phyloP scores from a whole-genome alignment of 2,113 vertebrate species.

The Crypturellus undulatus region DNA sequence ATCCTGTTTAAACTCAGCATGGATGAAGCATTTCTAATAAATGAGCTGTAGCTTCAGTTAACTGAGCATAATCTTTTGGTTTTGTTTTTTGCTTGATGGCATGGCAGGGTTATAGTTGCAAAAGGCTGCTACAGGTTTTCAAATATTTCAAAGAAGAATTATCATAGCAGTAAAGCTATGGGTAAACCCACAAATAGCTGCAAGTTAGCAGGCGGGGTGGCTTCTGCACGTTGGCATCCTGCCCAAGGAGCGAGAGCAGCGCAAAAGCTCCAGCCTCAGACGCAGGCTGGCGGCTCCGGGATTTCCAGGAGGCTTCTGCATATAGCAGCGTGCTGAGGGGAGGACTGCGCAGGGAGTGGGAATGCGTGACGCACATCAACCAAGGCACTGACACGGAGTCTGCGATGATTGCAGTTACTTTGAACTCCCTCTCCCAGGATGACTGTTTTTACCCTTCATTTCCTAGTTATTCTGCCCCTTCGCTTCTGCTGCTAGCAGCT shows the following conservation, averaged over 20 bases:
- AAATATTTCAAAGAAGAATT: slow-evolving; percentile 15
- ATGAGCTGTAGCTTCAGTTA: neutral
- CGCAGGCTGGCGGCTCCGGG: slow-evolving; percentile 11
- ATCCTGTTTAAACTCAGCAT: neutral
- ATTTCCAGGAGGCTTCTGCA: neutral
- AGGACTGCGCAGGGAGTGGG: neutral
- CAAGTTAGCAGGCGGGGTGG: neutral
- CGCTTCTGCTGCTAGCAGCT: neutral
- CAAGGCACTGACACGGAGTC: neutral
- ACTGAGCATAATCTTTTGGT: neutral
- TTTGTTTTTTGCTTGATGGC: neutral
- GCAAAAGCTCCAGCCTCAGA: neutral
- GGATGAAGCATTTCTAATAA: neutral
- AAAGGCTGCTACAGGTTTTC: neutral
- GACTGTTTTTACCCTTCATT: neutral
- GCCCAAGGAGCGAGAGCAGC: neutral
- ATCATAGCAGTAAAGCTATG: slow-evolving; percentile 32
- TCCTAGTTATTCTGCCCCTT: neutral
- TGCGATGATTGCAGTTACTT: neutral
- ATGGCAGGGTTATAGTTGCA: neutral
- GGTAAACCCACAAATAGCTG: slow-evolving; percentile 12
- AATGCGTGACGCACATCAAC: neutral
- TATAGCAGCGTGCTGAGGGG: neutral
- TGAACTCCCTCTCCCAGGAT: neutral
- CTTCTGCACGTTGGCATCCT: neutral